A percentile compares a stretch with the other conserved stretches of the same genome.
These are phyloP conservation scores for Xylota sylvarum DNA, from an alignment of 2,888 invertebrate genomes.

Conservation along the genomic window DNA sequence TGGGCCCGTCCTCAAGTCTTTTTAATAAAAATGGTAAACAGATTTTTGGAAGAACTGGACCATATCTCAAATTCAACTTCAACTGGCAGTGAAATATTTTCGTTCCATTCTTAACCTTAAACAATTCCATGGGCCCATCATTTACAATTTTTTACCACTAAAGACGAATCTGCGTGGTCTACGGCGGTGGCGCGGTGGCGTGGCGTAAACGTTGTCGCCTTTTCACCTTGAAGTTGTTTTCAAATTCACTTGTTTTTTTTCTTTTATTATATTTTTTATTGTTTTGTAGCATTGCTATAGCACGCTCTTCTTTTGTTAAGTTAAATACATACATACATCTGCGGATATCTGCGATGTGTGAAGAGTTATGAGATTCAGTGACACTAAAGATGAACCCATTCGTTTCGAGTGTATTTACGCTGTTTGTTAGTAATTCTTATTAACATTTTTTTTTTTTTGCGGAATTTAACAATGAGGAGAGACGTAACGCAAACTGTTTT, in stretches of 20 bases:
- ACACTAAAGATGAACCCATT: constrained; percentile 50
- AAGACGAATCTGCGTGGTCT: neutral
- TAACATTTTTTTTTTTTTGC: constrained; percentile 10
- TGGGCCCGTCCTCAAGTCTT: neutral
- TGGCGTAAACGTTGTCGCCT: constrained; percentile 31
- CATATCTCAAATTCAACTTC: constrained; percentile 41
- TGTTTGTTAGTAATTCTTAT: constrained; percentile 35
- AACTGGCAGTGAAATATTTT: constrained; percentile 40
- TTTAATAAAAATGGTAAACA: constrained; percentile 19
- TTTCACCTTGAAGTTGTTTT: constrained; percentile 66
- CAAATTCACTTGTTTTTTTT: constrained; percentile 50
- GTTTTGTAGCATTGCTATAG: neutral
- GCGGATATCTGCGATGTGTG: neutral
- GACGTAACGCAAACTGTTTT: constrained; percentile 15
- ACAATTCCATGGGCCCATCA: constrained; percentile 10
- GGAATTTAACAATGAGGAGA: neutral
- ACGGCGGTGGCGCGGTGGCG: too few species aligned
- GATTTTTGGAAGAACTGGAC: constrained; percentile 19
- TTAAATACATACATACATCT: neutral
- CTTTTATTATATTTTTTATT: neutral
- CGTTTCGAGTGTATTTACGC: constrained; percentile 48
- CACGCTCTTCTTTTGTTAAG: constrained; percentile 12
- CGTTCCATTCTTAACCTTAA: constrained; percentile 38
- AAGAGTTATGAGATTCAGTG: constrained; percentile 38
- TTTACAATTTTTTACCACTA: constrained; percentile 1